Evolutionary conservation across 37 sponge, comb jelly and placozoan species (phyloP), one percentile per base, ranked within the genome.

Genomic region (Mnemiopsis leidyi): DNA sequence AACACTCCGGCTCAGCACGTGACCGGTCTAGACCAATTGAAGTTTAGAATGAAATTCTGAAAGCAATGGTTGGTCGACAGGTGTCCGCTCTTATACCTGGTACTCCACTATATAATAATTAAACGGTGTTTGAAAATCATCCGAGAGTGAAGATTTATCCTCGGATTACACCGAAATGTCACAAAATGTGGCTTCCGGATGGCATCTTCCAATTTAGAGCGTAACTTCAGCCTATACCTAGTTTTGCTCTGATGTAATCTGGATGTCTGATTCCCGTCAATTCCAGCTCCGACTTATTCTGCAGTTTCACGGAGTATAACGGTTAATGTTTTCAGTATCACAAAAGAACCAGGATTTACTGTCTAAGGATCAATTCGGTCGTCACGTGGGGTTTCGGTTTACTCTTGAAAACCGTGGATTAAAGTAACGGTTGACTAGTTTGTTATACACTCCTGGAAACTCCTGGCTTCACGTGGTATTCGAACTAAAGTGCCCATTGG

Each of bases 111-210:
- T 26, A 13, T 77, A 77, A 77, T 77, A 77, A 77, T 77, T 77
- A 77, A 77, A 77, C 79, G 79, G 79, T 77, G 79, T 77, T 77
- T 77, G 79, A 77, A 77, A 77, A 77, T 77, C 79, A 77, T 13
- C 79, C 26, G 79, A 77, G 79, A 77, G 79, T 77, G 79, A 32
- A 77, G 79, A 77, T 32, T 77, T 31, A 77, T 77, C 79, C 79
- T 77, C 79, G 32, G 36, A 34, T 77, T 77, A 77, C 79, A 77
- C 79, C 36, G 79, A 32, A 77, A 77, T 77, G 79, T 77, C 79
- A 77, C 79, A 77, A 77, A 77, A 77, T 77, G 79, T 34, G 36
- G 79, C 79, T 32, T 26, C 79, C 79, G 79, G 79, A 48, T 28
- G 79, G 79, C 79, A 77, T 77, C 35, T 32, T 77, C 61, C 61